Evolutionary conservation across 2,113 vertebrate genomes (phyloP).

Genomic region (Trinectes maculatus): DNA sequence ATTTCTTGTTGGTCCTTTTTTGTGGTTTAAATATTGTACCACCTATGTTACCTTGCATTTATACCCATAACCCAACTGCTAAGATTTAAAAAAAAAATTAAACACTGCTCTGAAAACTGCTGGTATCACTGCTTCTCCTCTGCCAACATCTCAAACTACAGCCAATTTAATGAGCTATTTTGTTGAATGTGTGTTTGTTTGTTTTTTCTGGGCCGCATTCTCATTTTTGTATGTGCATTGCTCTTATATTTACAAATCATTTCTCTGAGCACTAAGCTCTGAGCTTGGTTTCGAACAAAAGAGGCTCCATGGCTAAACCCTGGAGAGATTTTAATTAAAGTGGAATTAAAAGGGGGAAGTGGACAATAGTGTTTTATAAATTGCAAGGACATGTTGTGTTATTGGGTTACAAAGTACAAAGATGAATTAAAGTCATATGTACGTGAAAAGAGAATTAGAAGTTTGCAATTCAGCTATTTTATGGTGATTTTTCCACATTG

Average conservation of each 20-base stretch:
- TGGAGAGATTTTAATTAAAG: neutral
- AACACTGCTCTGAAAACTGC: no score
- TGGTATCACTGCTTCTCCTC: slow-evolving; percentile 1
- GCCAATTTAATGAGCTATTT: slow-evolving; percentile 16
- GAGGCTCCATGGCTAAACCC: neutral
- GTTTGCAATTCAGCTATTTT: neutral
- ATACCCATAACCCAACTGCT: neutral
- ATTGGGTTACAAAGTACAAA: neutral
- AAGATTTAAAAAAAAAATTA: neutral
- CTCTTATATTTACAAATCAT: neutral
- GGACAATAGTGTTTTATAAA: accelerated
- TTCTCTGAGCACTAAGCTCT: neutral
- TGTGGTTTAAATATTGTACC: slow-evolving; percentile 8
- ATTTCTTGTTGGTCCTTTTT: neutral
- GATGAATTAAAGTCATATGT: neutral
- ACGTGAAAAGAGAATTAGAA: neutral
- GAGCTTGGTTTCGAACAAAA: slow-evolving; percentile 6
- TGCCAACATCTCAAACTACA: slow-evolving; percentile 10
- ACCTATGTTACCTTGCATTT: neutral
- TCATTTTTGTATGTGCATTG: neutral
- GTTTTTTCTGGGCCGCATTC: no score
- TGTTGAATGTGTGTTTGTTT: neutral
- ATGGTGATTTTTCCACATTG: neutral
- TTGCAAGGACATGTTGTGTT: neutral
- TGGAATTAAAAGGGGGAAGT: neutral